Evolutionary conservation across 2,888 invertebrate genomes (phyloP), one percentile per base, ranked within the genome.

Genomic region (Disparrhopalites patrizii): DNA sequence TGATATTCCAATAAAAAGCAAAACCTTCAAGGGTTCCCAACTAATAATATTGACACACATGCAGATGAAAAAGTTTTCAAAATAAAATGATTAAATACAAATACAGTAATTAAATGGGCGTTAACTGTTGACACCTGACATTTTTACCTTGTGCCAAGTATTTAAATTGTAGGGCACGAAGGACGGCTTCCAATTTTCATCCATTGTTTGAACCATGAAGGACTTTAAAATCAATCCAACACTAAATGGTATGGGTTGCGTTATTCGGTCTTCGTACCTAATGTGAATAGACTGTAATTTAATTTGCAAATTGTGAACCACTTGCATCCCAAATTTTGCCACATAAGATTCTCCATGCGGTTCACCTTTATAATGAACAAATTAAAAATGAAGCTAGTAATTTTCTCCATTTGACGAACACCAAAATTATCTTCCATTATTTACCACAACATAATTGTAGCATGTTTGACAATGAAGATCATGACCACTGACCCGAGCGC

Each of bases 301-400:
- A n/a, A 95, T 83, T 79, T 95, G 94, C 23, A 95, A 86, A 81
- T 95, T 95, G 79, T 93, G 93, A 23, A 95, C 88, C 76, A 95
- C 90, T 78, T 93, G 91, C 23, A 92, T 89, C 1, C 89, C 85
- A 30, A 95, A 80, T 77, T 93, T 95, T 79, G 95, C 93, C 56
- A 91, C 85, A 80, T 95, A 93, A 0, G 89, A 87, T 78, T 89
- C 88, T 79, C 91, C 70, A 5, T 13, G 8, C 47, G 52, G 5
- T 28, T 52, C 52, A 8, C n/a, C 30, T 52, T 7, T 54, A 13
- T n/a, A 54, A 54, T 54, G 5, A 54, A 20, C 20, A 47, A 47
- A 8, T 47, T 47, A 7, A n/a, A 47, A 8, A 25, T 25, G 15
- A 40, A 3, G 3, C 20, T 40, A 43, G 15, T 18, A n/a, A n/a